A percentile compares a stretch with the other conserved stretches of the same genome.
phyloP scores from a whole-genome alignment of 2,113 vertebrate species.

The Hucho hucho region DNA sequence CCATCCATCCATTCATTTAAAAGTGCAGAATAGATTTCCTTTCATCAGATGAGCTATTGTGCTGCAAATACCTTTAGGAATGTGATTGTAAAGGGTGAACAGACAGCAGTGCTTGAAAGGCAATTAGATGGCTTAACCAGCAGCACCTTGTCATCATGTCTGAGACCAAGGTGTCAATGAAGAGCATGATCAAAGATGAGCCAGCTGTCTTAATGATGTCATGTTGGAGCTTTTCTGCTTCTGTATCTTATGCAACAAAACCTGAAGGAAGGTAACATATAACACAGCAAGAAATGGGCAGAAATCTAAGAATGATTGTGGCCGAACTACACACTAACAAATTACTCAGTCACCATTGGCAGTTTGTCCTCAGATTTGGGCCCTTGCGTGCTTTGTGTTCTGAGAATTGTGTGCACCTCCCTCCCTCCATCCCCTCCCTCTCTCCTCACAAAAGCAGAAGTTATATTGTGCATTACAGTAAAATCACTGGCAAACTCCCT shows the following conservation, averaged over 20 bases:
- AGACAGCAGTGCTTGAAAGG: constrained; percentile 13
- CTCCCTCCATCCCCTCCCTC: neutral
- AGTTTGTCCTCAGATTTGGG: constrained; percentile 1
- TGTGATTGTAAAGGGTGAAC: neutral
- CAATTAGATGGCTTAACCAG: constrained; percentile 4
- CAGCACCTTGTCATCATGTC: neutral
- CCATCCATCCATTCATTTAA: neutral
- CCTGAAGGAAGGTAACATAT: neutral
- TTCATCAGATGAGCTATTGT: neutral
- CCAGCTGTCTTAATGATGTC: constrained; percentile 2
- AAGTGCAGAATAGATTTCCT: neutral
- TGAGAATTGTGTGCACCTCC: neutral
- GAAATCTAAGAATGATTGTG: neutral
- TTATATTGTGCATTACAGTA: neutral
- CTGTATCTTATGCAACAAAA: neutral
- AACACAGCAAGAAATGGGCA: neutral
- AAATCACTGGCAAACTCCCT: constrained; percentile 1
- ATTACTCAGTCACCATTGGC: constrained; percentile 28
- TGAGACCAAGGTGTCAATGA: neutral
- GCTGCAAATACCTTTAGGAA: neutral
- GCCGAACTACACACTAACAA: neutral
- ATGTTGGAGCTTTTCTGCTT: constrained; percentile 1
- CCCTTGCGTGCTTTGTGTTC: neutral
- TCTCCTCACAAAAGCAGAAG: neutral
- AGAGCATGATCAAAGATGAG: constrained; percentile 19